Evolutionary conservation across 1,140 invertebrate species (phyloP).

Genomic region (Nixonia krombeini): DNA sequence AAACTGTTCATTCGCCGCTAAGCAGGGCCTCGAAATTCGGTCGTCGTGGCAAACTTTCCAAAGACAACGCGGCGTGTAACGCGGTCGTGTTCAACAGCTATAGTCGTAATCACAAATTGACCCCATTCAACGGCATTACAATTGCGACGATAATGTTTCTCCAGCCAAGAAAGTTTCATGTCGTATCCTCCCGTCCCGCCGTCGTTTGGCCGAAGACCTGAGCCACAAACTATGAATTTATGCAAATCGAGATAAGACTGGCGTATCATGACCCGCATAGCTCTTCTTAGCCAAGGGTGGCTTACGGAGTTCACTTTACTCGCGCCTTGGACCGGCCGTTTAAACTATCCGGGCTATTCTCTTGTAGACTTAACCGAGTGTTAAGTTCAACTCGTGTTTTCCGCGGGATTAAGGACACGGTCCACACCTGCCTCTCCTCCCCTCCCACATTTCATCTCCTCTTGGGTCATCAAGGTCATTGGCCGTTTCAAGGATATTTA

Average conservation of each 20-base stretch:
- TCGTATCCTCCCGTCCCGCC: slow-evolving; percentile 27
- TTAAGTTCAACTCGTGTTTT: slow-evolving; percentile 47
- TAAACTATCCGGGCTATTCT: slow-evolving; percentile 33
- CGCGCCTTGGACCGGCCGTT: slow-evolving; percentile 10
- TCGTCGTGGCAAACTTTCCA: not conserved
- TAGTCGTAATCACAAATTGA: slow-evolving; percentile 3
- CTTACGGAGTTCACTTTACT: slow-evolving; percentile 46
- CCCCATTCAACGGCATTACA: slow-evolving; percentile 28
- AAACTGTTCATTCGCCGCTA: no score
- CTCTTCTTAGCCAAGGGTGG: slow-evolving; percentile 43
- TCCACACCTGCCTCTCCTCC: no score
- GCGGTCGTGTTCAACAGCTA: not conserved
- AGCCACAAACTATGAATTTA: slow-evolving; percentile 66
- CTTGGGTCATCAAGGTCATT: no score
- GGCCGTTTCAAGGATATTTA: no score
- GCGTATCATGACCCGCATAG: slow-evolving; percentile 43
- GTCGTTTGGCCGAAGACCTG: slow-evolving; percentile 42
- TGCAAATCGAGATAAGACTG: slow-evolving; percentile 68
- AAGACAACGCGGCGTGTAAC: not conserved
- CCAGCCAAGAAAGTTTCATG: slow-evolving; percentile 24
- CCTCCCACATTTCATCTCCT: no score
- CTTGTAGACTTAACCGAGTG: slow-evolving; percentile 40
- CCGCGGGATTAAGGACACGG: slow-evolving; percentile 49
- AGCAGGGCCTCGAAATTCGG: no score
- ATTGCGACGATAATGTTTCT: slow-evolving; percentile 33